Evolutionary conservation across 2,113 vertebrate genomes (phyloP).

Genomic region (cattle (Bos taurus)): DNA sequence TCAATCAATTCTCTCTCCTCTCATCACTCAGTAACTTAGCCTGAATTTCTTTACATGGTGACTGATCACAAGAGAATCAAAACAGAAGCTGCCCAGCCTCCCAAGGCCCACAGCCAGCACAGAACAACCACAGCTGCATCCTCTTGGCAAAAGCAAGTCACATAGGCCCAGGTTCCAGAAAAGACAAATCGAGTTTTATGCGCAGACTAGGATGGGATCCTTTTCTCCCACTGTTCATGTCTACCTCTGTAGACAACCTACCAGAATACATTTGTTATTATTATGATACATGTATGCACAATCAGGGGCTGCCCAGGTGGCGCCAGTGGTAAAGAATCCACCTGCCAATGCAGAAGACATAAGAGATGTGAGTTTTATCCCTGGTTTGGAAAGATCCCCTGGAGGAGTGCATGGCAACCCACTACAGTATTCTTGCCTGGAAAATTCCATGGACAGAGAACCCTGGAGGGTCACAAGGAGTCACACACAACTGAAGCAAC

Average conservation of each 20-base stretch:
- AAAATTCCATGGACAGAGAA: neutral
- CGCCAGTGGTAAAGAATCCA: neutral
- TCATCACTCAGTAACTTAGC: neutral
- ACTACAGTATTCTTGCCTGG: neutral
- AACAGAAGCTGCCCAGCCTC: neutral
- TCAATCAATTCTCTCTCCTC: neutral
- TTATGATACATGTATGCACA: neutral
- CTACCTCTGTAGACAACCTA: neutral
- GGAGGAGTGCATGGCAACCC: neutral
- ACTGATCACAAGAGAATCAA: neutral
- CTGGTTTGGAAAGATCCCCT: neutral
- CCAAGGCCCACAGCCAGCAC: neutral
- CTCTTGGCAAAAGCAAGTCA: neutral
- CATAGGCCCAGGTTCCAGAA: neutral
- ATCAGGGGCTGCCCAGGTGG: neutral
- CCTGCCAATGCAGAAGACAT: neutral
- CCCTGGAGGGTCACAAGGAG: neutral
- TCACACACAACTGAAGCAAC: neutral
- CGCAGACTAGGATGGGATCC: neutral
- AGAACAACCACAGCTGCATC: neutral
- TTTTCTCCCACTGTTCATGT: neutral
- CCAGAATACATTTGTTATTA: neutral
- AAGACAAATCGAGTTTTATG: neutral
- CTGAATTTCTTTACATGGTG: neutral
- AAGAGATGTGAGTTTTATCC: neutral